Percentiles rank a stretch among this genome's conserved stretches.
These are phyloP conservation scores for Chrosomus eos DNA, from an alignment of 2,797 vertebrate genomes.

Conservation along the genomic window DNA sequence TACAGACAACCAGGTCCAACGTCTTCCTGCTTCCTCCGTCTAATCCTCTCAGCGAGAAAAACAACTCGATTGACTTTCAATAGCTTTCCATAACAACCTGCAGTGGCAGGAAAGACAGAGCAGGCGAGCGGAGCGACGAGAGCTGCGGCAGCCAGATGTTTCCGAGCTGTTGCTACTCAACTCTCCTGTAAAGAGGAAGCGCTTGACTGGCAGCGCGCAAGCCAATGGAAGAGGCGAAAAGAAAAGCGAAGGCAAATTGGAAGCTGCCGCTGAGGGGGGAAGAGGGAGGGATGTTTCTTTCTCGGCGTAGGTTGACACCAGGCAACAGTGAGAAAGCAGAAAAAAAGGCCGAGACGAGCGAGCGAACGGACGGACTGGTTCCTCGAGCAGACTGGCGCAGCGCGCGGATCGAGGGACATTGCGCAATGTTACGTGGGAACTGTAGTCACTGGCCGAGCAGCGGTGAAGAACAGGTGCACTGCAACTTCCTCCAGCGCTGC, in stretches of 20 bases:
- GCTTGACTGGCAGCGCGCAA: conserved; percentile 80
- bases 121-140: conserved; percentile 79
- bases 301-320: conserved; percentile 82
- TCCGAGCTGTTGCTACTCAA: conserved; percentile 88
- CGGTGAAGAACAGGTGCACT: conserved; percentile 66
- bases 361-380: conserved; percentile 75
- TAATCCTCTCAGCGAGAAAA: conserved; percentile 62
- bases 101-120: conserved; percentile 73
- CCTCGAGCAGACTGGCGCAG: conserved; percentile 81
- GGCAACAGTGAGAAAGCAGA: conserved; percentile 79
- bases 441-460: conserved; percentile 73
- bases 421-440: conserved; percentile 79
- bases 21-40: conserved; percentile 75
- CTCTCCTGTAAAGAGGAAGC: conserved; percentile 77
- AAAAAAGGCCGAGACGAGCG: conserved; percentile 71
- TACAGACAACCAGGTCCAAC: conserved; percentile 80
- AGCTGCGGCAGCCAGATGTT: conserved; percentile 96
- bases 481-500: conserved; percentile 46
- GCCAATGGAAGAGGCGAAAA: conserved; percentile 78
- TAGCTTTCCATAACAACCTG: conserved; percentile 83
- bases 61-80: conserved; percentile 79
- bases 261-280: conserved; percentile 74
- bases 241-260: conserved; percentile 78
- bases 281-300: conserved; percentile 80
- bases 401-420: conserved; percentile 66